Conservation (phyloP, 2,113 vertebrate genomes). For the Leptocoma aspasia region DNA sequence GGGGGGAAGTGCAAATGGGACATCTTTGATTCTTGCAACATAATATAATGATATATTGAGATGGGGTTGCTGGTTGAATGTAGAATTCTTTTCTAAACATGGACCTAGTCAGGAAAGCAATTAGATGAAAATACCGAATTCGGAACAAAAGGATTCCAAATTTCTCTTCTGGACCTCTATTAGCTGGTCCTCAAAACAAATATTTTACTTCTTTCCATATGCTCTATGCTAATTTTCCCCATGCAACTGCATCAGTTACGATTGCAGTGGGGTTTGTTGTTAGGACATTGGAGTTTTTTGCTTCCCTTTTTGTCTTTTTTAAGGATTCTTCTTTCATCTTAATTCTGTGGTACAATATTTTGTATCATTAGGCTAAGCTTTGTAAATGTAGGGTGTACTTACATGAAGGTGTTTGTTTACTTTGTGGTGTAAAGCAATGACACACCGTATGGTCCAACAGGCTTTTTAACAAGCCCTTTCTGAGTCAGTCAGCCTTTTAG, state of each 20-base stretch:
- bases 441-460: neutral
- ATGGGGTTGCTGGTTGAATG: neutral
- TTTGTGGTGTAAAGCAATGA: neutral
- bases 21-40: neutral
- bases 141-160: neutral
- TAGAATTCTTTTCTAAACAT: neutral
- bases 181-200: neutral
- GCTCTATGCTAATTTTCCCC: neutral
- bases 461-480: neutral
- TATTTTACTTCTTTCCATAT: neutral
- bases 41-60: neutral
- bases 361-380: neutral
- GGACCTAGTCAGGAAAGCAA: neutral
- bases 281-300: neutral
- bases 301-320: neutral
- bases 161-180: neutral
- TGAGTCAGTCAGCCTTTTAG: neutral
- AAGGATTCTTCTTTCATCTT: neutral
- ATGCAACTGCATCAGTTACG: neutral
- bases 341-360: neutral
- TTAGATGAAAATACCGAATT: neutral
- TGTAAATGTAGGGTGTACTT: neutral
- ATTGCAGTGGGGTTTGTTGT: neutral
- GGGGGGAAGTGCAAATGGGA: neutral
- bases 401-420: neutral